Base-by-base conservation (phyloP, 2,113 vertebrate species). In the Cryptomyrus ogoouensis region DNA sequence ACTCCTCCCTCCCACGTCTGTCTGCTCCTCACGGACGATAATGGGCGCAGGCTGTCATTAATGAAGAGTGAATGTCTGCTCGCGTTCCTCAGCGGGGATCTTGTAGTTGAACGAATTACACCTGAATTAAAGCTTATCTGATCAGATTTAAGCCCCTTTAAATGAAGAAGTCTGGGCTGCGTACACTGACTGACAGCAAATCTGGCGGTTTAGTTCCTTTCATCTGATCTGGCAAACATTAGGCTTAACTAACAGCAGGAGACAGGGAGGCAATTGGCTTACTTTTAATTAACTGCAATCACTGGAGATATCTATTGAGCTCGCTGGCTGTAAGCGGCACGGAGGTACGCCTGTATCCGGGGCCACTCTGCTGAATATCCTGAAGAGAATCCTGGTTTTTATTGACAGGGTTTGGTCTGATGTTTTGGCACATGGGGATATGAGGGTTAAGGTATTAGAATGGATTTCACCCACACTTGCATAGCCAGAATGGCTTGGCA, bases 141-240 rank as follows among this genome's bases (percentile, higher is more conserved):
- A 19, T 31, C 13, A 46, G 80, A 42, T 15, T 58, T 39, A 89
- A 80, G 44, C 56, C 35, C 74, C 74, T 42, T 80, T 80, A 80
- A 80, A 80, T 80, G 74, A 80, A 80, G 74, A 80, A 42, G 74
- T 42, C 74, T 80, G 92, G 90, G 62, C 66, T 83, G 70, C 84
- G 83, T 52, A 44, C 83, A 74, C 31, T 90, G 94, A 94, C 91
- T 93, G 95, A 92, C 93, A 88, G 88, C 47, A 52, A 89, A 91
- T 70, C 91, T 92, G 93, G 94, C 87, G 88, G 90, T 91, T 94
- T 93, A 92, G 93, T 92, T 94, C 92, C 87, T 44, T 58, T 94
- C 92, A 93, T 93, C 91, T 92, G 90, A 93, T 91, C 91, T 91
- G 47, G 92, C 91, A 90, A 91, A 94, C 94, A 95, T 92, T 44